These are phyloP conservation scores for Oreochromis aureus DNA, from an alignment of 2,113 vertebrate genomes.

Conservation along the genomic window DNA sequence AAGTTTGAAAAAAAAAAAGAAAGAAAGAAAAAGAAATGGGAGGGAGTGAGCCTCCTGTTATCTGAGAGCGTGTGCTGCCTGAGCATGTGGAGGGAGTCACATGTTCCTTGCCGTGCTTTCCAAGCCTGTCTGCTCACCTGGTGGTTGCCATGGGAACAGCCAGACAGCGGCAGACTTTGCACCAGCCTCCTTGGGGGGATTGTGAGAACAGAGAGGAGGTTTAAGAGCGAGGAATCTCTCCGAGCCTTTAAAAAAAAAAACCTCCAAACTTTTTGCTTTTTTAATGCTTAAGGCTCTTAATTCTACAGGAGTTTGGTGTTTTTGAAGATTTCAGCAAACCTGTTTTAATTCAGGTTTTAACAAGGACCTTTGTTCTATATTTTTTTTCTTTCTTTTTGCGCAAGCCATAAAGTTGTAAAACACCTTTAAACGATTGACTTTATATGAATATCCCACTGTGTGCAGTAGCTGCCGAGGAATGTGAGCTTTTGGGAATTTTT, in stretches of 20 bases:
- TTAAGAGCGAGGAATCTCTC: conserved; percentile 51
- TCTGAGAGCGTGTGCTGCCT: conserved; percentile 39
- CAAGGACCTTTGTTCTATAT: conserved; percentile 30
- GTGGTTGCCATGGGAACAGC: conserved; percentile 79
- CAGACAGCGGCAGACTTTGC: conserved; percentile 74
- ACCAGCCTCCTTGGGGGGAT: conserved; percentile 58
- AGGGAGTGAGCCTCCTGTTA: conserved; percentile 30
- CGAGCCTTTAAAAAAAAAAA: neutral
- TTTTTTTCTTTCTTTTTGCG: neutral
- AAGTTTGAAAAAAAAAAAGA: conserved; percentile 30
- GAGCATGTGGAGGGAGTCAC: conserved; percentile 59
- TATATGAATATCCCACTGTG: conserved; percentile 30
- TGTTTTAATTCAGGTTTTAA: neutral
- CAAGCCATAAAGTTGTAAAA: conserved; percentile 29
- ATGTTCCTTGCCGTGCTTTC: conserved; percentile 58
- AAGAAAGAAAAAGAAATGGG: neutral
- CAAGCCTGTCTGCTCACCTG: conserved; percentile 75
- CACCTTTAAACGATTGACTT: conserved; percentile 35
- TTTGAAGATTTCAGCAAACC: conserved; percentile 19
- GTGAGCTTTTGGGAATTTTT: neutral
- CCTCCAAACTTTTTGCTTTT: conserved; percentile 1
- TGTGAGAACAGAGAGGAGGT: conserved; percentile 59
- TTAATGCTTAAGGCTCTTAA: neutral
- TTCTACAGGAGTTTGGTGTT: neutral
- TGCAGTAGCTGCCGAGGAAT: conserved; percentile 5